A percentile compares a stretch with the other conserved stretches of the same genome.
Conservation (phyloP, 2,113 vertebrate genomes). For the Marmota monax region DNA sequence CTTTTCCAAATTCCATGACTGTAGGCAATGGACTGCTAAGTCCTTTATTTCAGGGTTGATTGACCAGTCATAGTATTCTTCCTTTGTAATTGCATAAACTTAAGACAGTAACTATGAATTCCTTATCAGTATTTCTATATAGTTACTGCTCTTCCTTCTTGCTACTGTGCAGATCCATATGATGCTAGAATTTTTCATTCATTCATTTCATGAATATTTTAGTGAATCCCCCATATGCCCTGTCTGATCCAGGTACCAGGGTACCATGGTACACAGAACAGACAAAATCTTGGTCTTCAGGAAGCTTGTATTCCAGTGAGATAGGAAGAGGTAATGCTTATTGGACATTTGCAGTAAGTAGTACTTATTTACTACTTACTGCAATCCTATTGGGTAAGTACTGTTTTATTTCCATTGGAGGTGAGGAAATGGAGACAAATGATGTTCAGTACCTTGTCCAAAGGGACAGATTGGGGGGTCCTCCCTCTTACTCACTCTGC, state of each 20-base stretch:
- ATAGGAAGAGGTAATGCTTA: background rate
- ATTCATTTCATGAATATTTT: background rate
- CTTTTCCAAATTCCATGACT: background rate
- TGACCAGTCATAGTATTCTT: background rate
- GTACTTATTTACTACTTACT: background rate
- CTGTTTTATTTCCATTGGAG: background rate
- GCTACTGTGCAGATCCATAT: background rate
- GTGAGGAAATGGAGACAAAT: background rate
- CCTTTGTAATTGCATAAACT: background rate
- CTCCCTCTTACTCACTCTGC: rapidly evolving
- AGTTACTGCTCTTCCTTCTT: background rate
- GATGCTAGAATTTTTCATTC: background rate
- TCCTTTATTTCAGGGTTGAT: background rate
- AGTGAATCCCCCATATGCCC: background rate
- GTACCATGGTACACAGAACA: background rate
- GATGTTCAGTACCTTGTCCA: background rate
- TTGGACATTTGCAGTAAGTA: background rate
- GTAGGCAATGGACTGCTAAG: rapidly evolving
- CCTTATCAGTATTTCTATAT: background rate
- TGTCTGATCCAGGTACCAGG: too few species aligned
- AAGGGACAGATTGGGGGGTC: background rate
- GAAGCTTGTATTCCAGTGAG: background rate
- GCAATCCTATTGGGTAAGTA: background rate
- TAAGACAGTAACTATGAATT: background rate
- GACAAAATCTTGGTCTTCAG: background rate